These are phyloP conservation scores for Akabosia matsudoensis DNA, from an alignment of 1,140 invertebrate species.

Conservation along the genomic window DNA sequence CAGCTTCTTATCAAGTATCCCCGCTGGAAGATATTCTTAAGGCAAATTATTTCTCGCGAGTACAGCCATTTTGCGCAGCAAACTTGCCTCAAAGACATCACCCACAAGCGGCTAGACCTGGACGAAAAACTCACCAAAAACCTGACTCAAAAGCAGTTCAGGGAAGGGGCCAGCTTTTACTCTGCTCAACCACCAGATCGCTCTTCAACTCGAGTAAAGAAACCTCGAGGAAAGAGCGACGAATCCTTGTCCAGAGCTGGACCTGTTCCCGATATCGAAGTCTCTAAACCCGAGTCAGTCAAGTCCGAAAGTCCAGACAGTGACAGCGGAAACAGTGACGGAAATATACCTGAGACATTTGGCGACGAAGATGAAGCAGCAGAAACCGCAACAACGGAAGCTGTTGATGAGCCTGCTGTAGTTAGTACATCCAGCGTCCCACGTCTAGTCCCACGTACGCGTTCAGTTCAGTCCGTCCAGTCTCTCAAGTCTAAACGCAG, in stretches of 20 bases:
- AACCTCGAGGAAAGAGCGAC: background rate
- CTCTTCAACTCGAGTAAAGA: background rate
- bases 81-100: conserved; percentile 4
- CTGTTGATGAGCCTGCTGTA: too few relatives aligned
- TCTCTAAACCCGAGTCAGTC: too few relatives aligned
- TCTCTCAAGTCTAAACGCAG: too few relatives aligned
- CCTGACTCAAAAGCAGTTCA: background rate
- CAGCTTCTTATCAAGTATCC: conserved; percentile 3
- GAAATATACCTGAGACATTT: too few relatives aligned
- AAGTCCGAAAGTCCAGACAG: too few relatives aligned
- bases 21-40: background rate
- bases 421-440: too few relatives aligned
- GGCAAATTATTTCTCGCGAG: background rate
- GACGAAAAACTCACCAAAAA: conserved; percentile 9
- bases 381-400: background rate
- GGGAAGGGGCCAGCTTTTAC: background rate
- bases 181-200: background rate
- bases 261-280: too few relatives aligned
- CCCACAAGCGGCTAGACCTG: background rate
- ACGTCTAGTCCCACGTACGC: too few relatives aligned
- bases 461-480: too few relatives aligned
- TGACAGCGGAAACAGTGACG: too few relatives aligned
- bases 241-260: too few relatives aligned
- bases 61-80: background rate
- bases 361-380: background rate